A percentile compares a stretch with the other conserved stretches of the same genome.
phyloP scores from a whole-genome alignment of 2,113 vertebrate genomes.

The Plecotus auritus region DNA sequence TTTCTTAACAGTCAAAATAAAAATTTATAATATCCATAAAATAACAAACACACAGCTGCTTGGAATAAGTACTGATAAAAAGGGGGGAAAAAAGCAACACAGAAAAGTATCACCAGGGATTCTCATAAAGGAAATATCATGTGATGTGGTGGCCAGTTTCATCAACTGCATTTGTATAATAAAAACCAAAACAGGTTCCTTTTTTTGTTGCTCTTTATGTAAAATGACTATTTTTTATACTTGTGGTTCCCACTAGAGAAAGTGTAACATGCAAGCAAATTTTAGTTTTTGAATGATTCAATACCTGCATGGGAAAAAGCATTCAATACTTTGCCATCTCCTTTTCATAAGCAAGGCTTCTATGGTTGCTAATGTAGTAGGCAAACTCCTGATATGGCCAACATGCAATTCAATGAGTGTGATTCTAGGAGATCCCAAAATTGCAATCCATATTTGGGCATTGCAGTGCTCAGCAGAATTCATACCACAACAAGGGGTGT shows the following conservation, averaged over 20 bases:
- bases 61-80: neutral
- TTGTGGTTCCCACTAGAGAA: neutral
- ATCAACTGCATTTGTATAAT: neutral
- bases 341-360: neutral
- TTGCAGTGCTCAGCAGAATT: neutral
- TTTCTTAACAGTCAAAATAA: neutral
- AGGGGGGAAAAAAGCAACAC: neutral
- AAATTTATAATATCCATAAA: neutral
- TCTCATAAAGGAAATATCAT: neutral
- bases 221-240: constrained; percentile 13
- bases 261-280: neutral
- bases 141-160: neutral
- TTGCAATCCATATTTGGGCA: neutral
- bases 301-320: neutral
- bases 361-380: neutral
- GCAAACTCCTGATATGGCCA: neutral
- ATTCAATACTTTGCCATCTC: neutral
- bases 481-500: neutral
- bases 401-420: neutral
- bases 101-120: neutral
- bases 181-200: neutral
- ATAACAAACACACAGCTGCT: neutral
- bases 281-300: constrained; percentile 10
- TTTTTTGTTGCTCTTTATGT: neutral
- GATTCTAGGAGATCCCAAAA: neutral